Evolutionary conservation across 2,797 vertebrate species (phyloP).

Genomic region (Huso huso): DNA sequence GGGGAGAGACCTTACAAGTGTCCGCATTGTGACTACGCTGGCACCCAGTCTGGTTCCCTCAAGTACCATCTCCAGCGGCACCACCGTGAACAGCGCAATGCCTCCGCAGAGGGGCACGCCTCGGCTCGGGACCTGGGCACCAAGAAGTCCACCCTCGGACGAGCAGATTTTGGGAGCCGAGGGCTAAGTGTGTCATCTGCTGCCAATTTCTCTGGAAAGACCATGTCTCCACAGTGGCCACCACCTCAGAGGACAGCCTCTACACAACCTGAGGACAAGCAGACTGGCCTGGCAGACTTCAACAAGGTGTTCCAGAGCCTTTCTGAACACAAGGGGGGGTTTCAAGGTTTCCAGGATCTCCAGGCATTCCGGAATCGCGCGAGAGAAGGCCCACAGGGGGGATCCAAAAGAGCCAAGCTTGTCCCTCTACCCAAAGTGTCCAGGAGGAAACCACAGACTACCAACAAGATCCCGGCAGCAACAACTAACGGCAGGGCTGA

Average conservation of each 20-base stretch:
- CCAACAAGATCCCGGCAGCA: constrained; percentile 58
- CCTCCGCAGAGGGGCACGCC: constrained; percentile 35
- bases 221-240: neutral
- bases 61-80: constrained; percentile 89
- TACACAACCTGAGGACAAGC: neutral
- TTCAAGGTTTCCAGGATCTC: constrained; percentile 28
- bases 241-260: neutral
- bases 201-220: constrained; percentile 7
- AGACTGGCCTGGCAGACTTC: constrained; percentile 10
- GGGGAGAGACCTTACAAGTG: constrained; percentile 91
- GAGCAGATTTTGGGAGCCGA: constrained; percentile 29
- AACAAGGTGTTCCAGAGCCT: constrained; percentile 16
- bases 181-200: constrained; percentile 26
- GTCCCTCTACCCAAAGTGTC: constrained; percentile 56
- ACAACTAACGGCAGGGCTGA: constrained; percentile 51
- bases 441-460: constrained; percentile 70
- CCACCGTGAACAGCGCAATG: constrained; percentile 79
- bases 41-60: constrained; percentile 83
- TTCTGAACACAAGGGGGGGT: constrained; percentile 2
- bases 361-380: constrained; percentile 39
- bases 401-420: constrained; percentile 34
- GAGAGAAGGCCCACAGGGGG: constrained; percentile 48
- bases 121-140: neutral
- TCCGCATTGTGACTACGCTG: constrained; percentile 88
- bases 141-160: neutral